These are phyloP conservation scores for Heliconius sara DNA, from an alignment of 2,888 invertebrate genomes.

Conservation along the genomic window DNA sequence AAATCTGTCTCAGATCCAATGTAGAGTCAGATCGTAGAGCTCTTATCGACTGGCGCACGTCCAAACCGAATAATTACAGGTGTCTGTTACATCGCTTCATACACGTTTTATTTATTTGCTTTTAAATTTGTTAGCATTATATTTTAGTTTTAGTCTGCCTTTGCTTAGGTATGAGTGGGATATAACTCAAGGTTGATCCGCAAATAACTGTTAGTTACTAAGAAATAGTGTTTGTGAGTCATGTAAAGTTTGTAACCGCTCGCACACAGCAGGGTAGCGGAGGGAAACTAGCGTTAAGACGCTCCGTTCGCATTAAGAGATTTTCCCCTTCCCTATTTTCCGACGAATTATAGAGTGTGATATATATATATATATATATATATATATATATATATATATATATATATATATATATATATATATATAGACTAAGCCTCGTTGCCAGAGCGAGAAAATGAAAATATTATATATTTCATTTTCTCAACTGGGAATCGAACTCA, in stretches of 20 bases:
- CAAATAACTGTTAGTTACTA: conserved; percentile 66
- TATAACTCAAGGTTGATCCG: conserved; percentile 74
- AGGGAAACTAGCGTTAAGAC: background rate
- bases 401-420: too few relatives aligned
- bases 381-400: too few relatives aligned
- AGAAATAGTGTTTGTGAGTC: conserved; percentile 58
- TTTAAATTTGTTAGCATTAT: conserved; percentile 63
- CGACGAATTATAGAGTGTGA: background rate
- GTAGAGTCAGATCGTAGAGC: conserved; percentile 31
- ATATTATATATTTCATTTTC: too few relatives aligned
- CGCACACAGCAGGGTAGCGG: too few relatives aligned
- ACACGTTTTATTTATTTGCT: conserved; percentile 47
- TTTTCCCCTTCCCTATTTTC: background rate
- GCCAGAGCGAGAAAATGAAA: too few relatives aligned
- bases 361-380: too few relatives aligned
- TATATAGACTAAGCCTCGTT: too few relatives aligned
- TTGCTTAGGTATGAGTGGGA: conserved; percentile 59
- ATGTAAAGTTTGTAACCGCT: conserved; percentile 33
- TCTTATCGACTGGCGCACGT: conserved; percentile 65
- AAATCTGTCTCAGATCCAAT: conserved; percentile 38
- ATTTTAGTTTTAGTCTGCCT: conserved; percentile 55
- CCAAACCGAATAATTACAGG: conserved; percentile 66
- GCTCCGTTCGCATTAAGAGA: background rate
- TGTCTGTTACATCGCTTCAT: conserved; percentile 54
- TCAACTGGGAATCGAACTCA: too few relatives aligned